phyloP scores from a whole-genome alignment of 2,113 vertebrate species.

The Neolamprologus sp. region DNA sequence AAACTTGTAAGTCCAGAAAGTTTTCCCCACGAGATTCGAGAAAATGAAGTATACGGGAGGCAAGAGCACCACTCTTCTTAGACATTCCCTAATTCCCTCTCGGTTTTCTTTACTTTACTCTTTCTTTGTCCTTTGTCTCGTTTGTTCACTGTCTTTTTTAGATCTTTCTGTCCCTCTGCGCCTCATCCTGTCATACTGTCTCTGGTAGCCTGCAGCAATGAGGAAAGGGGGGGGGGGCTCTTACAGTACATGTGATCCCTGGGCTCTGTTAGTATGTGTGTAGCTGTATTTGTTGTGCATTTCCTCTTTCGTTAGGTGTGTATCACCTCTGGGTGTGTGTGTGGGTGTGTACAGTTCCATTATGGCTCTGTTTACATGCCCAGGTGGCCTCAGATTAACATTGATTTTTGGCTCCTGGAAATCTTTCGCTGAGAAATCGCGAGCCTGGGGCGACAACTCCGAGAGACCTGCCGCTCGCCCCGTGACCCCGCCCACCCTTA shows the following conservation, averaged over 20 bases:
- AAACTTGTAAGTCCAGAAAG: not conserved
- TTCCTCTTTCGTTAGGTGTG: not conserved
- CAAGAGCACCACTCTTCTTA: not conserved
- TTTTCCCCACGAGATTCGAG: not conserved
- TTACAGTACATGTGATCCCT: not conserved
- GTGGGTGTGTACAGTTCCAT: not conserved
- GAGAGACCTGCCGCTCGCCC: not conserved
- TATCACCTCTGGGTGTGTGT: not conserved
- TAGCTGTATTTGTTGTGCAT: not conserved
- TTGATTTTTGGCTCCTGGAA: slow-evolving; percentile 55
- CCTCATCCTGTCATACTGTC: not conserved
- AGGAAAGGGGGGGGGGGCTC: not conserved
- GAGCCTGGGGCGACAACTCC: slow-evolving; percentile 12
- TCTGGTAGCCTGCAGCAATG: not conserved
- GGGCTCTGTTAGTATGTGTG: not conserved
- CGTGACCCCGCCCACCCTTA: not conserved
- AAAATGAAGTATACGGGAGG: not conserved
- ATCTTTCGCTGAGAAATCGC: slow-evolving; percentile 26
- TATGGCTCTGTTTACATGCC: slow-evolving; percentile 37
- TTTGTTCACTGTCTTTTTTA: not conserved
- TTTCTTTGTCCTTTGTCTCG: not conserved
- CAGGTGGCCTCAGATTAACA: slow-evolving; percentile 60
- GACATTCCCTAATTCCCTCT: not conserved
- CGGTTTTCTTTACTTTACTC: not conserved
- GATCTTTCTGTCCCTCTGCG: not conserved